Evolutionary conservation across 2,113 vertebrate species (phyloP).

Genomic region (Sialia sialis): DNA sequence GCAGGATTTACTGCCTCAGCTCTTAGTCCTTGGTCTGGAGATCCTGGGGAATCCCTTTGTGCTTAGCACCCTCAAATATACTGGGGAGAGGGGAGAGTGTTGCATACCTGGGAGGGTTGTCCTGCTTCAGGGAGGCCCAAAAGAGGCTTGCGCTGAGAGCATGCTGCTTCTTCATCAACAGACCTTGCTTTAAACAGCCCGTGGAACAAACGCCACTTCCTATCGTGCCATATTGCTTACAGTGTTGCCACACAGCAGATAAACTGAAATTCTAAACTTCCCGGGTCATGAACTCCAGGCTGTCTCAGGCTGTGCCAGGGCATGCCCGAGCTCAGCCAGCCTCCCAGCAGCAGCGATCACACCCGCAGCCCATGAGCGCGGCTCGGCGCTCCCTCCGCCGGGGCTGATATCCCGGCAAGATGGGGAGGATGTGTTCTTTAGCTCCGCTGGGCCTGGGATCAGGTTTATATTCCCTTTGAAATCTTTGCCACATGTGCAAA

Average conservation of each 20-base stretch:
- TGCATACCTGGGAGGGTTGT: not conserved
- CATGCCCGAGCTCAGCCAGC: not conserved
- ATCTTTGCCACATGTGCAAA: not conserved
- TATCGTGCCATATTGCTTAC: not conserved
- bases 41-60: not conserved
- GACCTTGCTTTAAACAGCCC: not conserved
- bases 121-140: not conserved
- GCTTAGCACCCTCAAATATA: not conserved
- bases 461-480: constrained; percentile 5
- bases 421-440: not conserved
- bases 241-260: not conserved
- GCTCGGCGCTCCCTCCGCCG: fast-evolving
- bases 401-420: not conserved
- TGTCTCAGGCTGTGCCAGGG: not conserved
- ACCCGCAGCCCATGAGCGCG: fast-evolving
- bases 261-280: not conserved
- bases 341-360: not conserved
- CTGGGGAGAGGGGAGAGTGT: fast-evolving
- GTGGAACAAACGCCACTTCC: not conserved
- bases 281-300: not conserved
- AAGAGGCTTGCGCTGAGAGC: not conserved
- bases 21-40: not conserved
- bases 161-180: not conserved
- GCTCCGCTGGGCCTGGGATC: not conserved
- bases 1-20: not conserved